phyloP scores from a whole-genome alignment of 2,888 invertebrate genomes.

The Mechanitis mazaeus region DNA sequence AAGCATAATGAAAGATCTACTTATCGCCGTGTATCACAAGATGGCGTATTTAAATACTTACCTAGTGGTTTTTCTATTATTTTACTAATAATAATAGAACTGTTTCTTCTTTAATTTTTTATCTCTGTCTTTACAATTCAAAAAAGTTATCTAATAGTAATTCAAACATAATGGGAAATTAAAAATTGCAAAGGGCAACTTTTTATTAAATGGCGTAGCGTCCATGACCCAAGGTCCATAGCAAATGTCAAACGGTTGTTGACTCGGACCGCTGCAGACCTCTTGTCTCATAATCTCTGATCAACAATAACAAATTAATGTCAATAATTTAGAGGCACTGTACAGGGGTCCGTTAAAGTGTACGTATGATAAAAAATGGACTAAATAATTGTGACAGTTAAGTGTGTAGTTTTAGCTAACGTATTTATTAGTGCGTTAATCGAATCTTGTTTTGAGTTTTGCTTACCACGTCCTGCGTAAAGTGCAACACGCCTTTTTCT shows the following conservation, averaged over 20 bases:
- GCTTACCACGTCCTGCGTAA: conserved; percentile 27
- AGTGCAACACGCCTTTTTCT: conserved; percentile 19
- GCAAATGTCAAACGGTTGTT: conserved; percentile 68
- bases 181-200: conserved; percentile 29
- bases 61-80: no score
- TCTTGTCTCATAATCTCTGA: conserved; percentile 12
- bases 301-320: conserved; percentile 33
- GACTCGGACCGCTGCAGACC: conserved; percentile 39
- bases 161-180: conserved; percentile 4
- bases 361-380: conserved; percentile 15
- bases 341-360: conserved; percentile 15
- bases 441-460: conserved; percentile 24
- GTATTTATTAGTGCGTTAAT: conserved; percentile 23
- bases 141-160: no score
- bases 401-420: conserved; percentile 17
- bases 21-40: no score
- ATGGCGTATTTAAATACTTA: no score
- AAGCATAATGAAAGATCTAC: no score
- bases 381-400: conserved; percentile 11
- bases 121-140: no score
- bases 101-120: no score
- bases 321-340: conserved; percentile 26
- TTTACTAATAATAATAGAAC: no score
- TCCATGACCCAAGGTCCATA: conserved; percentile 32
- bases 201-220: conserved; percentile 44